These are phyloP conservation scores for Myrmecophaga tridactyla DNA, from an alignment of 2,113 vertebrate species.

Conservation along the genomic window DNA sequence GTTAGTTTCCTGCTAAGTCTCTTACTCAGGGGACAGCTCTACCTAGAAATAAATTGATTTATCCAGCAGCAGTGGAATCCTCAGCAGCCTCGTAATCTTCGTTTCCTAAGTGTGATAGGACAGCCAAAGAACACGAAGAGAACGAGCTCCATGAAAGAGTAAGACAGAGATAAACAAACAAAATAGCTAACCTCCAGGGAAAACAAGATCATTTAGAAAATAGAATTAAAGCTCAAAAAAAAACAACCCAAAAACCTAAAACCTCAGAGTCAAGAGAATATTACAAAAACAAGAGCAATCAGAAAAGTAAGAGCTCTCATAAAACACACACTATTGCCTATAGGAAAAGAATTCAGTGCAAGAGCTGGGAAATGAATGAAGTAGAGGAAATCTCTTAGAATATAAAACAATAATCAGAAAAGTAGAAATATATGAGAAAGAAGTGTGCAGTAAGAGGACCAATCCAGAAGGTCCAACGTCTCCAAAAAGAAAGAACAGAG, in stretches of 20 bases:
- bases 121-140: neutral
- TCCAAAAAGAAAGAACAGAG: neutral
- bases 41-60: neutral
- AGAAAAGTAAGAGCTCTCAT: slow-evolving; percentile 8
- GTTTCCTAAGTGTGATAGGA: neutral
- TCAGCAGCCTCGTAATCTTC: neutral
- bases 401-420: neutral
- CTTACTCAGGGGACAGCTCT: neutral
- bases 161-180: neutral
- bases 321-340: neutral
- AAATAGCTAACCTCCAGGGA: neutral
- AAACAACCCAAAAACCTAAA: neutral
- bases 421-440: slow-evolving; percentile 13
- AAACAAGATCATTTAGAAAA: slow-evolving; percentile 42
- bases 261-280: slow-evolving; percentile 6
- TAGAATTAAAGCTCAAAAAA: neutral
- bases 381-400: neutral
- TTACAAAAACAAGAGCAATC: slow-evolving; percentile 8
- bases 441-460: neutral
- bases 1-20: neutral
- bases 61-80: neutral
- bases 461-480: neutral
- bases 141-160: neutral
- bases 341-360: neutral
- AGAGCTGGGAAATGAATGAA: slow-evolving; percentile 37